Base-by-base conservation (phyloP, 2,113 vertebrate species). In the Neofelis nebulosa region DNA sequence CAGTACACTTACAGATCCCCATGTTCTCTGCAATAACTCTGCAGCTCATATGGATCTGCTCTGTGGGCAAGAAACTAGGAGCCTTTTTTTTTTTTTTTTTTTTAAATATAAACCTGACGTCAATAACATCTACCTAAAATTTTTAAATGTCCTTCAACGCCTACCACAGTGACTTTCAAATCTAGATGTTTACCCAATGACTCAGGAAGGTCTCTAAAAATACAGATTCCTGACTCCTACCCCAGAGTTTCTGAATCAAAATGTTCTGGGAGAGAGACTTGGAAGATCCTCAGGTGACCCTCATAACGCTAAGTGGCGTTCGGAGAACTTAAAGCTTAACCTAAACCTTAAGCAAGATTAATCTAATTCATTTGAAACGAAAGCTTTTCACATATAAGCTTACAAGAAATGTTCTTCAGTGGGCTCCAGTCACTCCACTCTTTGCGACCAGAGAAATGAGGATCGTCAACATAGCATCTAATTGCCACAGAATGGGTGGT, bases 341-440 rank as follows among this genome's bases (percentile, higher is more conserved):
- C n/a, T 18, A 63, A 31, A 29, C 5, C 27, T 65, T 73, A 52
- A 45, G 33, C 55, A 85, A 73, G 63, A n/a, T 3, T 36, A 48
- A 57, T 9, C 23, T 80, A 86, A 33, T 45, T 63, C 45, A 78
- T 4, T 31, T 94, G 84, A 94, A 76, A 74, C 0, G 33, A 81
- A 76, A 76, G 1, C 8, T 52, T 66, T 89, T 79, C 52, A 63
- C 57, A 63, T 7, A n/a, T 0, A 5, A 84, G 90, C 97, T 97
- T 98, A 99, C 99, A 98, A 65, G 98, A 97, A 74, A 99, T 7
- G 48, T 92, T 97, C 97, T 91, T 96, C 89, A 96, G 1, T 33
- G 89, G 96, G 88, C 99, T 99, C 99, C 99, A 99, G 55, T 97
- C 95, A 94, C 99, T 99, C 99, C 99, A 99, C 0, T 97, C 94